Base-by-base conservation (phyloP, 2,113 vertebrate species). In the Pollimyrus isidori region DNA sequence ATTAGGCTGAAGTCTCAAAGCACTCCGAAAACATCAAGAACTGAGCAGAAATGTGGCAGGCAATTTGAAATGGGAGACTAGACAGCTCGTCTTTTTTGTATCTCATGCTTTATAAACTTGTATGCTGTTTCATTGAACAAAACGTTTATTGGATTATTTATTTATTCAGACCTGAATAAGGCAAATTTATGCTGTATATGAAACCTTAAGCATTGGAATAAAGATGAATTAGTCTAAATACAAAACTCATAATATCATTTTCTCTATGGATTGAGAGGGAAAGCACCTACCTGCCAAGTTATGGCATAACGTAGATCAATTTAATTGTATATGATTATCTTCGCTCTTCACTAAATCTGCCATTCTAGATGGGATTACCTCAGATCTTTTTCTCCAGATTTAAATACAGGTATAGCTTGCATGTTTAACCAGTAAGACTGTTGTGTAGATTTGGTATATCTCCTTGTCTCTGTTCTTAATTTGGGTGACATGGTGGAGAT, bases 1-100 rank as follows among this genome's bases (percentile, higher is more conserved):
- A 95, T 95, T 95, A 95, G 93, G 90, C 93, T 91, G 46, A 83
- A 88, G 89, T 92, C 92, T 93, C 91, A 87, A 89, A 91, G 92
- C 91, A 90, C 91, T 94, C 91, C 92, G 91, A 92, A 94, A 95
- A 95, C 92, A 94, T 94, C 94, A 92, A 84, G 90, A 93, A 93
- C 93, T 92, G 93, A 91, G 90, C 58, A 7, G 88, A 94, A 95
- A 94, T 93, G 91, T 92, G 91, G 91, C 92, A 93, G 91, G 91
- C 94, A 92, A 93, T 95, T 94, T 94, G 90, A 94, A 93, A 91
- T 85, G 52, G 90, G 87, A 90, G 92, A 92, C 88, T 89, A 92
- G 91, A 91, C 86, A 83, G 91, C 52, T 30, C 42, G 86, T 88
- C 86, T 88, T 89, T 89, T 39, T 53, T 87, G 52, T 23, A n/a